Base-by-base conservation (phyloP, 2,113 vertebrate species). In the Theristicus caerulescens region DNA sequence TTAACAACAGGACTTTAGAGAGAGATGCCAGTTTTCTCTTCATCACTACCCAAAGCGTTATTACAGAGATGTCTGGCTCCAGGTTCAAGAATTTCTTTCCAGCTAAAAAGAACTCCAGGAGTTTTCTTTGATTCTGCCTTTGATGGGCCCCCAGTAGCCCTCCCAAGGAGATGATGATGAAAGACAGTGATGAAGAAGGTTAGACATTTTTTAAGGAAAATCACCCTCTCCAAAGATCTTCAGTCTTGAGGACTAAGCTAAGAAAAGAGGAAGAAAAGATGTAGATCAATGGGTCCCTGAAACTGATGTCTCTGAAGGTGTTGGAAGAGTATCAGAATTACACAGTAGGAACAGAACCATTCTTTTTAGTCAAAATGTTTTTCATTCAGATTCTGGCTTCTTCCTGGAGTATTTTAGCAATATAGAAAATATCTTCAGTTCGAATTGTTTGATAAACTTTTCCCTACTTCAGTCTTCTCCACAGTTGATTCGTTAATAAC, bases 41-140 rank as follows among this genome's bases (percentile, higher is more conserved):
- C 78, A 84, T 42, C 13, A 22, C n/a, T 90, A 94, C 92, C 80
- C 62, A 71, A 92, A 66, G 92, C 81, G 74, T 80, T 73, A 85
- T 89, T 97, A 92, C 74, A 82, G 90, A 64, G 71, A 91, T 69
- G 83, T 94, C 95, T 93, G 94, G 93, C 76, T 97, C 73, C 44
- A 61, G 87, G 82, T 96, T 96, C 95, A 94, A 97, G 84, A 95
- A 97, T 97, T 97, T 91, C 64, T 93, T 96, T 97, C 90, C 78
- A 96, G 73, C 54, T 92, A 95, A 96, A 93, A 91, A 82, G 97
- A 97, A 81, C 84, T 96, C 95, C 93, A 95, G 93, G 96, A 97
- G 80, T 84, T 97, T 96, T 57, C 88, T 98, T 96, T 96, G 88
- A 95, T 96, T 97, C 49, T 86, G 14, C 51, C 70, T 96, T 96